Percentiles rank a stretch among this genome's conserved stretches.
These are phyloP conservation scores for Drosophila gaucha DNA, from an alignment of 2,888 invertebrate genomes.

Conservation along the genomic window DNA sequence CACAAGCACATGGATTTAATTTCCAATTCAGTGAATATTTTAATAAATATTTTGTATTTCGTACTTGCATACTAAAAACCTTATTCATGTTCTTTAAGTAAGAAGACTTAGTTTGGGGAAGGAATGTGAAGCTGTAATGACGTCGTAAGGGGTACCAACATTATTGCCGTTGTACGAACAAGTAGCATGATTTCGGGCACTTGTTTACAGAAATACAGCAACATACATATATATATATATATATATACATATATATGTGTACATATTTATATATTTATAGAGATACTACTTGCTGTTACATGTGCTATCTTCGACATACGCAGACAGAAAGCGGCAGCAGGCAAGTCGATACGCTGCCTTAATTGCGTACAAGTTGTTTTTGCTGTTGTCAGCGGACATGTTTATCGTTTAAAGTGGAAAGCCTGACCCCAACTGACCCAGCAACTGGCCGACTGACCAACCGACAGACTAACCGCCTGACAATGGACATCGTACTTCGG, in stretches of 20 bases:
- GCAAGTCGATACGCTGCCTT: slow-evolving; percentile 67
- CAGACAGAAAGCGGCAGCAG: slow-evolving; percentile 25
- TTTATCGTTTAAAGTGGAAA: slow-evolving; percentile 74
- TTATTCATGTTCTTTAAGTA: background rate
- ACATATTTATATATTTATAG: slow-evolving; percentile 15
- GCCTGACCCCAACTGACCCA: slow-evolving; percentile 56
- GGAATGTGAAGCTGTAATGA: slow-evolving; percentile 17
- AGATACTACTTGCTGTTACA: slow-evolving; percentile 16
- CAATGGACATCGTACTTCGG: slow-evolving; percentile 37
- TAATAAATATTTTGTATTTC: slow-evolving; percentile 4
- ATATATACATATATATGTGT: slow-evolving; percentile 3
- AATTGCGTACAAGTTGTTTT: slow-evolving; percentile 76
- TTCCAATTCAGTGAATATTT: background rate
- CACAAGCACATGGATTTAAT: background rate
- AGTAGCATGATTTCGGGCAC: slow-evolving; percentile 2
- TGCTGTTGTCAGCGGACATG: slow-evolving; percentile 64
- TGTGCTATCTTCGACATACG: slow-evolving; percentile 22
- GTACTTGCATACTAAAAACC: slow-evolving; percentile 3
- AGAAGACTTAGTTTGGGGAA: background rate
- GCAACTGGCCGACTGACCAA: slow-evolving; percentile 29
- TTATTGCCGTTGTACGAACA: slow-evolving; percentile 35
- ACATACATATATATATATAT: slow-evolving; percentile 4
- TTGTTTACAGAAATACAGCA: slow-evolving; percentile 31
- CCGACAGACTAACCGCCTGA: slow-evolving; percentile 9
- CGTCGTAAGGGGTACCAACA: slow-evolving; percentile 32